phyloP scores from a whole-genome alignment of 2,797 vertebrate genomes.

The Chelmon rostratus region DNA sequence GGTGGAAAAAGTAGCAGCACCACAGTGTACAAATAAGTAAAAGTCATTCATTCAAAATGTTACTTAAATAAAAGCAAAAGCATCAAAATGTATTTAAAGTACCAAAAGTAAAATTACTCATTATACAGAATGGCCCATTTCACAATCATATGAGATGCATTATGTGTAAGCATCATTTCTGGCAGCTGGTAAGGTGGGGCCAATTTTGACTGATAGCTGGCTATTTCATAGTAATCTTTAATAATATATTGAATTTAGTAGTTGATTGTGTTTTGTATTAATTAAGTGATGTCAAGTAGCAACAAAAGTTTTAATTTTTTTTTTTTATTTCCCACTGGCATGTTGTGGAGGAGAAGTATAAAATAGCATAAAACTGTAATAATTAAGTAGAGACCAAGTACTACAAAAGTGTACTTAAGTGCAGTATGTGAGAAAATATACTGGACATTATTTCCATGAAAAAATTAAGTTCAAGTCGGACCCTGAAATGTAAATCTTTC shows the following conservation, averaged over 20 bases:
- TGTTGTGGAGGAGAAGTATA: no score
- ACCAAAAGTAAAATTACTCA: neutral
- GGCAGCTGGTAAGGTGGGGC: neutral
- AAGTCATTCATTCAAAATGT: neutral
- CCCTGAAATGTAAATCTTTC: neutral
- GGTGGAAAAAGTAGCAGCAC: neutral
- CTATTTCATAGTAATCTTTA: no score
- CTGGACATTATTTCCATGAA: no score
- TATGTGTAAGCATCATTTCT: neutral
- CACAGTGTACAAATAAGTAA: neutral
- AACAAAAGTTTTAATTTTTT: no score
- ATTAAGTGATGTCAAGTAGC: no score
- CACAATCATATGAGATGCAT: neutral
- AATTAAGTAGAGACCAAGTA: no score
- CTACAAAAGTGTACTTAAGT: no score
- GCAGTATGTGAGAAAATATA: no score
- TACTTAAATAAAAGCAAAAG: neutral
- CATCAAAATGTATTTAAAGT: no score
- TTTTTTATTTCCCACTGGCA: no score
- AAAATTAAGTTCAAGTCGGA: neutral
- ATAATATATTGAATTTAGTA: neutral
- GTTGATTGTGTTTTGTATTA: no score
- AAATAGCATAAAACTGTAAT: no score
- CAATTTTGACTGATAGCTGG: neutral
- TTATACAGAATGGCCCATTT: neutral